Conservation (phyloP, 92 coral and sea anemone genomes). For the Metridium senile region DNA sequence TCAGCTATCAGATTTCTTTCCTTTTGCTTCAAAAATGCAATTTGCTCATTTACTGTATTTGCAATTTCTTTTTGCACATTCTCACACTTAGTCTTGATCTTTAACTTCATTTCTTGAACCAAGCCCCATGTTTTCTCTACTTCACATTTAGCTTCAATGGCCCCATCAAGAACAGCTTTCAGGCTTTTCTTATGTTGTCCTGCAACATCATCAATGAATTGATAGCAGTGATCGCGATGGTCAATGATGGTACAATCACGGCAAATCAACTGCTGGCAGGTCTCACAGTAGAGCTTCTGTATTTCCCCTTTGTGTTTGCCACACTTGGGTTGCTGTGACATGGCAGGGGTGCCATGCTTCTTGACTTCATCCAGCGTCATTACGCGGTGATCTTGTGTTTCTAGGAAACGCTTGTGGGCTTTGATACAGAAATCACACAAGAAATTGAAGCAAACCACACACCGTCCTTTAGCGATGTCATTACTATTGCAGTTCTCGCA, state of each 20-base stretch:
- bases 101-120: constrained; percentile 27
- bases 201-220: constrained; percentile 48
- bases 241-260: constrained; percentile 64
- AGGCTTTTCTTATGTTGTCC: constrained; percentile 28
- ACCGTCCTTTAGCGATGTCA: constrained; percentile 48
- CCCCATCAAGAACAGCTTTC: constrained; percentile 18
- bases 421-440: constrained; percentile 58
- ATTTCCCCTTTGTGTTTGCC: constrained; percentile 59
- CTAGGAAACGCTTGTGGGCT: constrained; percentile 52
- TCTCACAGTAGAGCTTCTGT: constrained; percentile 61
- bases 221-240: constrained; percentile 59
- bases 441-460: constrained; percentile 46
- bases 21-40: constrained; percentile 13
- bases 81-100: constrained; percentile 11
- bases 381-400: constrained; percentile 41
- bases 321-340: constrained; percentile 40
- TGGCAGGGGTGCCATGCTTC: constrained; percentile 32
- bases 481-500: constrained; percentile 65
- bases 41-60: constrained; percentile 13
- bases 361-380: constrained; percentile 51
- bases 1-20: constrained; percentile 10
- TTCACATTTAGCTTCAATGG: constrained; percentile 15
- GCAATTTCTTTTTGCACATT: constrained; percentile 13
- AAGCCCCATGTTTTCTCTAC: constrained; percentile 23
- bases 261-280: constrained; percentile 61